phyloP scores from a whole-genome alignment of 2,113 vertebrate species.

The Dasyurus viverrinus region DNA sequence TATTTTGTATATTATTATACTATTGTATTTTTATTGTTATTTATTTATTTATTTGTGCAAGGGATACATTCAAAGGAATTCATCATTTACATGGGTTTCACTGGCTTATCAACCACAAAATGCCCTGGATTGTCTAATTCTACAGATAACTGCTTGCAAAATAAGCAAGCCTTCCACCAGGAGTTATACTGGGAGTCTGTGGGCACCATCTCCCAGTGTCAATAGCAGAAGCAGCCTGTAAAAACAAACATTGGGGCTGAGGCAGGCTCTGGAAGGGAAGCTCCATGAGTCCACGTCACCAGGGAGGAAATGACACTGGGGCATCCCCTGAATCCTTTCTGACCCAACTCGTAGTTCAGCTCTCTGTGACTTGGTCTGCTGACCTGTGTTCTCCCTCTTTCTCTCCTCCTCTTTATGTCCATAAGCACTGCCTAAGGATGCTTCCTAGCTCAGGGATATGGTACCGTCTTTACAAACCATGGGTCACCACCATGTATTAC shows the following conservation, averaged over 20 bases:
- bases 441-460: not conserved
- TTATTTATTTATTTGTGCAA: not conserved
- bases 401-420: not conserved
- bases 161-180: not conserved
- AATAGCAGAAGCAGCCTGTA: not conserved
- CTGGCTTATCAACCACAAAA: not conserved
- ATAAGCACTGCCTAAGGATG: not conserved
- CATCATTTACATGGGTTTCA: not conserved
- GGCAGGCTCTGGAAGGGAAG: not conserved
- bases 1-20: not conserved
- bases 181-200: not conserved
- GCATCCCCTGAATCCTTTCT: not conserved
- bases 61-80: not conserved
- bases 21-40: not conserved
- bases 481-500: not conserved
- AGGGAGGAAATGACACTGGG: not conserved
- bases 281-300: not conserved
- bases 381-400: not conserved
- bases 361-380: not conserved
- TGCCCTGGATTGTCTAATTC: not conserved
- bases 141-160: not conserved
- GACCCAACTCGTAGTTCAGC: not conserved
- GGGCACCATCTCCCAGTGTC: not conserved
- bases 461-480: not conserved
- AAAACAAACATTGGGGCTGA: not conserved